Evolutionary conservation across 2,113 vertebrate genomes (phyloP), one percentile per base, ranked within the genome.

Genomic region (Trichomycterus rosablanca): DNA sequence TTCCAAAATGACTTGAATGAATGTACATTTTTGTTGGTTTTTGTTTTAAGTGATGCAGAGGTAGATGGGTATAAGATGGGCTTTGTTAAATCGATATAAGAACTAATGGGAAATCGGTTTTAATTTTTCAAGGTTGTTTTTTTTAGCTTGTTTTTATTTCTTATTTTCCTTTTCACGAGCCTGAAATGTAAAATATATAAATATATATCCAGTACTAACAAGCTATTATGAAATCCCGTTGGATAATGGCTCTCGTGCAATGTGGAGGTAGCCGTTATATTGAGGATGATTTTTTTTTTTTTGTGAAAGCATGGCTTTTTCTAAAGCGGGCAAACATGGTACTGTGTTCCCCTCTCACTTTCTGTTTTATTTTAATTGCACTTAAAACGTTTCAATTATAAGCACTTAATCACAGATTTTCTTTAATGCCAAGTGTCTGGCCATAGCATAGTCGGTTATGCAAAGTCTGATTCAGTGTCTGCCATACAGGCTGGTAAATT

Each of bases 1-100:
- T 87, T 87, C 83, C 82, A 85, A 87, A 89, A 88, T 87, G 86
- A 88, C 85, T 87, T 88, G 85, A 86, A 86, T 89, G 87, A 89
- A 89, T 89, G 87, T 88, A 89, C 80, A 50, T 85, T n/a, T 76
- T 55, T 28, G 44, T 70, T 84, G 70, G 78, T 83, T 75, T 81
- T 60, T 52, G 67, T 71, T 37, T 69, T 68, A 83, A 70, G 78
- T 70, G 79, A 80, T 75, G 67, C 78, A 76, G 79, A 76, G 76
- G 78, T 74, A 76, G 72, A 75, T 72, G 78, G 73, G 76, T 74
- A 54, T 60, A 74, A 76, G 72, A 75, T 72, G 78, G 73, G 76
- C 75, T 57, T 60, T 71, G 76, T 71, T 72, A 60, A 73, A 78
- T 78, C 76, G 75, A 67, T 72, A 74, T 76, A 68, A 43, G 72